phyloP scores from a whole-genome alignment of 2,113 vertebrate genomes.

The Willisornis vidua region DNA sequence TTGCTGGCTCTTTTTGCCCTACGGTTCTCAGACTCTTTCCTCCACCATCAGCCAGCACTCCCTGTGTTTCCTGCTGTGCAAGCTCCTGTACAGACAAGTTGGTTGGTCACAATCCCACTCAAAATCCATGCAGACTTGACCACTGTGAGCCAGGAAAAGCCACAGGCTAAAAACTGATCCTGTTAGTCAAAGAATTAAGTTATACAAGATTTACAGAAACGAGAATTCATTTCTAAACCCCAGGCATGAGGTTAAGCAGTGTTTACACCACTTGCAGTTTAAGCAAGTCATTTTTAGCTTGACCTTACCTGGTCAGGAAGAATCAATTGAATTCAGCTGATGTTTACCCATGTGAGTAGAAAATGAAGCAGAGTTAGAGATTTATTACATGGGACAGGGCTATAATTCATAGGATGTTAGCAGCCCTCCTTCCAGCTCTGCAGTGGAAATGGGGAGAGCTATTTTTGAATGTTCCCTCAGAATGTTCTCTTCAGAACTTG shows the following conservation, averaged over 20 bases:
- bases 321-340: not conserved
- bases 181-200: not conserved
- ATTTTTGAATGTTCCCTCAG: not conserved
- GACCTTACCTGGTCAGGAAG: not conserved
- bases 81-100: not conserved
- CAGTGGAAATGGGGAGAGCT: not conserved
- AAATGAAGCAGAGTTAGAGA: not conserved
- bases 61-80: not conserved
- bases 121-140: not conserved
- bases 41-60: not conserved
- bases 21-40: not conserved
- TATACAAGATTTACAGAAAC: not conserved
- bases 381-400: not conserved
- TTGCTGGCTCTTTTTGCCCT: not conserved
- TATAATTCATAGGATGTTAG: not conserved
- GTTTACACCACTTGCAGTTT: not conserved
- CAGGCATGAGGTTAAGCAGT: not conserved
- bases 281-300: not conserved
- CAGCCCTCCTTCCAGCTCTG: not conserved
- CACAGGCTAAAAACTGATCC: not conserved
- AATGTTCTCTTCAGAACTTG: not conserved
- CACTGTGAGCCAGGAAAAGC: not conserved
- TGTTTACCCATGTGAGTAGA: not conserved
- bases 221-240: not conserved
- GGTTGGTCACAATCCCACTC: not conserved